Evolutionary conservation across 2,888 invertebrate genomes (phyloP), one percentile per base, ranked within the genome.

Genomic region (Epiblema foenella): DNA sequence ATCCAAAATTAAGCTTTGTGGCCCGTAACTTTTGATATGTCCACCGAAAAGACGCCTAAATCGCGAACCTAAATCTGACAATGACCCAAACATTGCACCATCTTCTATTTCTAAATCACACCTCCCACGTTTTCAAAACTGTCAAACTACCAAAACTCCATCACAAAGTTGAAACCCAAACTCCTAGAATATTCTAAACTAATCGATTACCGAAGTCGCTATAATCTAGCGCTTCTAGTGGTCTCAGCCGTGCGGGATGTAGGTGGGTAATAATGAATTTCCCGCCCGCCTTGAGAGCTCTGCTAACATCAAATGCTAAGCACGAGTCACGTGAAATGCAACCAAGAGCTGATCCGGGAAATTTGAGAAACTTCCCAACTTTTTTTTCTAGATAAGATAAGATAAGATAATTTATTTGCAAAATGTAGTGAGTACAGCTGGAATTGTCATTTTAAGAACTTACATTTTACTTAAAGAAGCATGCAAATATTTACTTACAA

Each of bases 261-360:
- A 59, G 56, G 63, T 51, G 39, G 56, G 63, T 69, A 69, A 72
- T 72, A 72, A 72, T 68, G 72, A 72, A 58, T 68, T 68, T 51
- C 63, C 63, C 57, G 51, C 62, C 59, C 58, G 24, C 52, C 60
- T 68, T 37, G 37, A 66, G 66, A 37, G 66, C 56, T 66, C 60
- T 54, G 63, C 63, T 42, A 63, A 64, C 58, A 59, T 72, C 57
- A 64, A 68, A 64, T 68, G 58, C 46, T 68, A 63, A 72, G 58
- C 72, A 20, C 52, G 63, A 69, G 51, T 42, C 59, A 18, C 51
- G 29, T 17, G 9, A 58, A 49, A 37, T 69, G 20, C 51, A 51
- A 7, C 46, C 59, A 20, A 52, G 69, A 69, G 69, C 18, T 29
- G 51, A 20, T 3, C 12, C 58, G 18, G 29, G 20, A 56, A 54